Evolutionary conservation across 2,797 vertebrate genomes (phyloP).

Genomic region (Neopelma chrysocephalum): DNA sequence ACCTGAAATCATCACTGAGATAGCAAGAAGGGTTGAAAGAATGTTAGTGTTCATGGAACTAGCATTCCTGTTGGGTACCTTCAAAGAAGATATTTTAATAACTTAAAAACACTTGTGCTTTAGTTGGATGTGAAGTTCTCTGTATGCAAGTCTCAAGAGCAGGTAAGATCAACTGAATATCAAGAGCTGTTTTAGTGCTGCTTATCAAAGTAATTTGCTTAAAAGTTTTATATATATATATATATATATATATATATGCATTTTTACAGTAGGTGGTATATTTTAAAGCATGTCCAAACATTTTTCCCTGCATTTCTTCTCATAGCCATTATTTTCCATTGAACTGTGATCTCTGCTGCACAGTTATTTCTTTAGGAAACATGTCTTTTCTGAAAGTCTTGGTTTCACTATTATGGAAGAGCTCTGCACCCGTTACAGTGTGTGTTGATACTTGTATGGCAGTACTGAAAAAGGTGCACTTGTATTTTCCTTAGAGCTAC

Average conservation of each 20-base stretch:
- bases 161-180: background rate
- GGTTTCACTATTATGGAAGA: background rate
- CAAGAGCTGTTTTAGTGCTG: background rate
- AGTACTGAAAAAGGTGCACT: background rate
- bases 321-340: background rate
- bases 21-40: background rate
- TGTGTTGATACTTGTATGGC: background rate
- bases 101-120: background rate
- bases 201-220: background rate
- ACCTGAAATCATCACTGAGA: conserved; percentile 1
- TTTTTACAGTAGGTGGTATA: background rate
- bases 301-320: background rate
- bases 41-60: background rate
- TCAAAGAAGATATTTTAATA: background rate
- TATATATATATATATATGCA: background rate
- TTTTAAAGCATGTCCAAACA: background rate
- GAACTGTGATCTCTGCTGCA: background rate
- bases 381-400: background rate
- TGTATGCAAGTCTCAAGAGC: background rate
- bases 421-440: background rate
- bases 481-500: background rate
- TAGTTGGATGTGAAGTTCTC: background rate
- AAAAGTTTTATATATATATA: background rate
- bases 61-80: background rate
- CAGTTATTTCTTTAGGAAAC: background rate